A percentile compares a stretch with the other conserved stretches of the same genome.
Conservation (phyloP, 2,797 vertebrate species). For the Pseudochirops corinnae region DNA sequence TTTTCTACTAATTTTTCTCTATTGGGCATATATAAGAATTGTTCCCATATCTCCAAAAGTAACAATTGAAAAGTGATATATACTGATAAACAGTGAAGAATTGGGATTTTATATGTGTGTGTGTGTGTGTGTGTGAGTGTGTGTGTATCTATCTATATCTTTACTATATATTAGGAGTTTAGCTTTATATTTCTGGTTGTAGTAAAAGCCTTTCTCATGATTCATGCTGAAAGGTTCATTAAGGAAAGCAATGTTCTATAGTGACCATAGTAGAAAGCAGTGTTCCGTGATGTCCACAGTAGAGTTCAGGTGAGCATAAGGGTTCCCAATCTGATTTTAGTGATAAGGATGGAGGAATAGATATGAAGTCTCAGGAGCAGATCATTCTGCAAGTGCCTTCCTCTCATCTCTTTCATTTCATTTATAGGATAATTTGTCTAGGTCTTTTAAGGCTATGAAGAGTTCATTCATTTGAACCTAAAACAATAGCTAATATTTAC, state of each 20-base stretch:
- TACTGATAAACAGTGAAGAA: background rate
- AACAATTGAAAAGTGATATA: background rate
- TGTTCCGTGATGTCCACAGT: background rate
- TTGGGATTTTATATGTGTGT: background rate
- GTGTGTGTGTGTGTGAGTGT: too few species aligned
- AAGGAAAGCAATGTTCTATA: background rate
- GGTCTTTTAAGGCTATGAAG: background rate
- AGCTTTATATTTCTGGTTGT: background rate
- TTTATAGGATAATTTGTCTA: background rate
- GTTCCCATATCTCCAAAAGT: background rate
- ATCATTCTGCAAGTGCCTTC: background rate
- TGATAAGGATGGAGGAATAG: background rate
- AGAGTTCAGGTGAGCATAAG: background rate
- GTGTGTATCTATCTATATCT: too few species aligned
- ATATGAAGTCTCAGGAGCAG: background rate
- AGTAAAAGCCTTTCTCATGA: background rate
- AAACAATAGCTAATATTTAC: background rate
- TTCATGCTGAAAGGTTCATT: background rate
- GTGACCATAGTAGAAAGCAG: background rate
- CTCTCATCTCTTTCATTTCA: background rate
- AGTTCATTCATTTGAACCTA: background rate
- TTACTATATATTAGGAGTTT: background rate
- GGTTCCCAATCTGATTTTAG: background rate
- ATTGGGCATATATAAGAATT: background rate
- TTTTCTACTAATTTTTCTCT: background rate